These are phyloP conservation scores for Diadromus collaris DNA, from an alignment of 2,888 invertebrate species.

Conservation along the genomic window DNA sequence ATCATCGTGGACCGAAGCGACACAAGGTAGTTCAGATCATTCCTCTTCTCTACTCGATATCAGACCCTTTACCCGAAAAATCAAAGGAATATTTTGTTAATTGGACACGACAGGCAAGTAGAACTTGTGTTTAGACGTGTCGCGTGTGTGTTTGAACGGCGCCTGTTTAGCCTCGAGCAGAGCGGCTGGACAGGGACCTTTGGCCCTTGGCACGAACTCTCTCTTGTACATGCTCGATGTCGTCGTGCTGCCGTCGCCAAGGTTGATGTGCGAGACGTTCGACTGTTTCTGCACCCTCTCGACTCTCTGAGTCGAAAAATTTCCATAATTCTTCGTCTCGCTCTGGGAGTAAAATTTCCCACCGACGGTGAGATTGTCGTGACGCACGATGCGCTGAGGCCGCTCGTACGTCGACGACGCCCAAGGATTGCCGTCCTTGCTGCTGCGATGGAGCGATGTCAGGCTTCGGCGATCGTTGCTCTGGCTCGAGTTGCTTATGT, in stretches of 20 bases:
- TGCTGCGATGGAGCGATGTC: constrained; percentile 89
- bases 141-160: constrained; percentile 91
- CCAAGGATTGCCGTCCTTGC: constrained; percentile 83
- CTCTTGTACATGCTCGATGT: constrained; percentile 87
- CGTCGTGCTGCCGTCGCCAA: constrained; percentile 85
- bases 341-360: constrained; percentile 89
- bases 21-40: constrained; percentile 22
- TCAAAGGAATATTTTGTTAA: constrained; percentile 59
- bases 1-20: constrained; percentile 12
- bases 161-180: constrained; percentile 88
- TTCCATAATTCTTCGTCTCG: constrained; percentile 87
- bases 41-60: constrained; percentile 6
- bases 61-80: background rate
- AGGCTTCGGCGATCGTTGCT: constrained; percentile 89
- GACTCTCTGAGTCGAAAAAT: constrained; percentile 83
- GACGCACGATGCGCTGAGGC: constrained; percentile 83
- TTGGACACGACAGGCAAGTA: constrained; percentile 86
- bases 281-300: constrained; percentile 84
- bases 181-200: constrained; percentile 90
- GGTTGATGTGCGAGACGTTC: constrained; percentile 88
- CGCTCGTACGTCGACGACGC: constrained; percentile 82
- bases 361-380: constrained; percentile 87
- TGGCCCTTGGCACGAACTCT: constrained; percentile 87
- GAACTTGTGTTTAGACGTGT: constrained; percentile 92
- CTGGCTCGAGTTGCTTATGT: constrained; percentile 85